Evolutionary conservation across 2,888 invertebrate species (phyloP).

Genomic region (Clivina fossor): DNA sequence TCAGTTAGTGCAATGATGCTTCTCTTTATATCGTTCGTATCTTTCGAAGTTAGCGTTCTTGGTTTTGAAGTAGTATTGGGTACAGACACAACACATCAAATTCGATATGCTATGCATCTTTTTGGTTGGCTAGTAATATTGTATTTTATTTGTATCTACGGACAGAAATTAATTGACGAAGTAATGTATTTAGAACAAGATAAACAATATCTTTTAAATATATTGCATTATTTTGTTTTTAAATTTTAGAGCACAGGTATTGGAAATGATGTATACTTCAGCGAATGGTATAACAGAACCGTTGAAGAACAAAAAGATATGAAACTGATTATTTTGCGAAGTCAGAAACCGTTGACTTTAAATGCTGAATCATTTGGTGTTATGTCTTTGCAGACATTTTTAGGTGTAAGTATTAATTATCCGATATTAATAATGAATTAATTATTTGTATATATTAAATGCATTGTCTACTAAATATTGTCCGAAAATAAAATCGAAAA

Average conservation of each 20-base stretch:
- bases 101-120: slow-evolving; percentile 41
- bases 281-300: slow-evolving; percentile 37
- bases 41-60: slow-evolving; percentile 42
- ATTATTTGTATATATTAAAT: too few relatives aligned
- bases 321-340: slow-evolving; percentile 36
- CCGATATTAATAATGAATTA: too few relatives aligned
- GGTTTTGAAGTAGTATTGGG: slow-evolving; percentile 41
- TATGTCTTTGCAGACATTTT: slow-evolving; percentile 36
- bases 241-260: slow-evolving; percentile 37
- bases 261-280: slow-evolving; percentile 36
- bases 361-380: slow-evolving; percentile 36
- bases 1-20: slow-evolving; percentile 42
- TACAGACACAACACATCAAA: slow-evolving; percentile 35
- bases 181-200: too few relatives aligned
- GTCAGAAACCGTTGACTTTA: slow-evolving; percentile 38
- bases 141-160: slow-evolving; percentile 41
- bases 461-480: too few relatives aligned
- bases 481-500: too few relatives aligned
- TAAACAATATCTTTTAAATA: background rate
- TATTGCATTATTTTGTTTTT: background rate
- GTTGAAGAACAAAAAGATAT: slow-evolving; percentile 36
- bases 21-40: slow-evolving; percentile 41
- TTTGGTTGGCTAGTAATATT: slow-evolving; percentile 42
- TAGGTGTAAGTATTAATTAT: slow-evolving; percentile 37
- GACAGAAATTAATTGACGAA: slow-evolving; percentile 43